phyloP scores from a whole-genome alignment of 2,888 invertebrate genomes.

The Gisinianus flammeolus region DNA sequence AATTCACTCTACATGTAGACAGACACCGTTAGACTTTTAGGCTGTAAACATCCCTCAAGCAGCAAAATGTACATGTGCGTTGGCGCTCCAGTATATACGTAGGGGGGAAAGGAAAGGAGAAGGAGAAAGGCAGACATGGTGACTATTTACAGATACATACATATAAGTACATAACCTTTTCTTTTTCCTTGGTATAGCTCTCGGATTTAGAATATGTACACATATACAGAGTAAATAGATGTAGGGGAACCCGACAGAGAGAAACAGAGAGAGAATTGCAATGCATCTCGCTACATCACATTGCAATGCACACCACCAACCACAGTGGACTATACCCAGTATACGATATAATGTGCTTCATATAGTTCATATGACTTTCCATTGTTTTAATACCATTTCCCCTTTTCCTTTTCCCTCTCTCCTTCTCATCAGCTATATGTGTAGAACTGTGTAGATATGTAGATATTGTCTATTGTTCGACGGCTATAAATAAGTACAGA shows the following conservation, averaged over 20 bases:
- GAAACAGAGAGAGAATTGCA: conserved; percentile 23
- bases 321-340: conserved; percentile 1
- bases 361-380: not conserved
- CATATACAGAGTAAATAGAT: not conserved
- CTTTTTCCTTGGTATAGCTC: not conserved
- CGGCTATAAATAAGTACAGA: too few species aligned
- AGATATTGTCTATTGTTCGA: too few species aligned
- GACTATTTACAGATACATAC: too few species aligned
- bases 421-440: not conserved
- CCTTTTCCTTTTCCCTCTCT: not conserved
- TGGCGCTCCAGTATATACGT: not conserved
- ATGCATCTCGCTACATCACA: conserved; percentile 19
- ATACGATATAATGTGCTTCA: not conserved
- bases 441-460: not conserved
- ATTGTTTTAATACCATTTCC: not conserved
- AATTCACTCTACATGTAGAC: not conserved
- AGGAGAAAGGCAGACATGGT: not conserved
- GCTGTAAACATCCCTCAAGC: not conserved
- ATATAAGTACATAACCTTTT: too few species aligned
- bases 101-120: not conserved
- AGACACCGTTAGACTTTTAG: not conserved
- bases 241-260: not conserved
- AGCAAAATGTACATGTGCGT: not conserved
- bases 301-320: conserved; percentile 24
- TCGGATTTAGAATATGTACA: not conserved